Percentiles rank a stretch among this genome's conserved stretches.
These are phyloP conservation scores for Meghimatium bilineatum DNA, from an alignment of 2,888 invertebrate species.

Conservation along the genomic window DNA sequence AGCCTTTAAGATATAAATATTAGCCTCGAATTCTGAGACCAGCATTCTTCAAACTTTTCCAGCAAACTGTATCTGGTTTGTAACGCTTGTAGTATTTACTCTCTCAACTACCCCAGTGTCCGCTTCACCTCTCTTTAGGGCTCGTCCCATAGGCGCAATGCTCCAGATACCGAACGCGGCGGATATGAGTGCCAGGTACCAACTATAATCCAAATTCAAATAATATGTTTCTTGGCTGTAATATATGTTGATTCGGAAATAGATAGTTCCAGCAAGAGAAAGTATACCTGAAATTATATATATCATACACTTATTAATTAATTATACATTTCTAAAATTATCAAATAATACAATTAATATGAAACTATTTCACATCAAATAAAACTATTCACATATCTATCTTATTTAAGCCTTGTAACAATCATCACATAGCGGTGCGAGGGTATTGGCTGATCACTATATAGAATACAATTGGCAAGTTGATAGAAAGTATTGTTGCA, in stretches of 20 bases:
- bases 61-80: neutral
- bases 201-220: neutral
- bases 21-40: no score
- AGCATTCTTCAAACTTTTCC: neutral
- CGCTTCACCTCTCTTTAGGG: neutral
- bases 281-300: conserved; percentile 11
- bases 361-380: no score
- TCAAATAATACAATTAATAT: no score
- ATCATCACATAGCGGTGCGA: no score
- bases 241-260: neutral
- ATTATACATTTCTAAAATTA: no score
- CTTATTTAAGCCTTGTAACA: no score
- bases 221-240: neutral
- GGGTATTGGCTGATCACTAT: no score
- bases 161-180: neutral
- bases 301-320: no score
- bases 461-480: no score
- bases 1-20: no score
- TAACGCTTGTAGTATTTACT: neutral
- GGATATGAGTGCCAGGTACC: neutral
- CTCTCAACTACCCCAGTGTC: neutral
- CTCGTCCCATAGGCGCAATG: neutral
- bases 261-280: neutral
- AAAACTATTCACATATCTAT: no score
- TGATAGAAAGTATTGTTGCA: no score